Evolutionary conservation across 2,888 invertebrate genomes (phyloP).

Genomic region (Poecilobothrus nobilitatus): DNA sequence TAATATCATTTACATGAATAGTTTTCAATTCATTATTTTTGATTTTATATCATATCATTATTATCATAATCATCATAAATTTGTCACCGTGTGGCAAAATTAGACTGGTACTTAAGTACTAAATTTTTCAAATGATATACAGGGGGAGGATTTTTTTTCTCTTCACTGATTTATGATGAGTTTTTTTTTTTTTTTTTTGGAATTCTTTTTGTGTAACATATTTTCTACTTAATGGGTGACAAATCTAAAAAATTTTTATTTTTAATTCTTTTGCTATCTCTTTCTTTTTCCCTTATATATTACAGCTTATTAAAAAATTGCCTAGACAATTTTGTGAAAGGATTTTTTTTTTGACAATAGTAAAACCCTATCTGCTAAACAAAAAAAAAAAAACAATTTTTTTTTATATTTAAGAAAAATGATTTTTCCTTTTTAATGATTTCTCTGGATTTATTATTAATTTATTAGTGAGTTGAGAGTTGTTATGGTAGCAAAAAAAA

Average conservation of each 20-base stretch:
- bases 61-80: neutral
- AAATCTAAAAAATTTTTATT: neutral
- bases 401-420: neutral
- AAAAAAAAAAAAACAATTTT: no score
- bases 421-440: constrained; percentile 2
- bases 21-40: constrained; percentile 16
- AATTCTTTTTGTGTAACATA: neutral
- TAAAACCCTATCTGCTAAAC: no score
- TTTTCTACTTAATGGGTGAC: neutral
- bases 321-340: neutral
- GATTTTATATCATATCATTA: constrained; percentile 22
- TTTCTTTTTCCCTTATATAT: no score
- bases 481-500: neutral
- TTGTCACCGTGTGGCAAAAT: neutral
- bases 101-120: neutral
- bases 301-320: no score
- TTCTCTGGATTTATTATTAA: neutral
- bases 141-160: neutral
- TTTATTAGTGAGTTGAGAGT: neutral
- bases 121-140: neutral
- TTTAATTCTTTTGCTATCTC: neutral
- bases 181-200: no score
- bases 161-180: no score
- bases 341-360: neutral
- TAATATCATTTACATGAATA: neutral